These are phyloP conservation scores for Deilephila porcellus DNA, from an alignment of 2,888 invertebrate species.

Conservation along the genomic window DNA sequence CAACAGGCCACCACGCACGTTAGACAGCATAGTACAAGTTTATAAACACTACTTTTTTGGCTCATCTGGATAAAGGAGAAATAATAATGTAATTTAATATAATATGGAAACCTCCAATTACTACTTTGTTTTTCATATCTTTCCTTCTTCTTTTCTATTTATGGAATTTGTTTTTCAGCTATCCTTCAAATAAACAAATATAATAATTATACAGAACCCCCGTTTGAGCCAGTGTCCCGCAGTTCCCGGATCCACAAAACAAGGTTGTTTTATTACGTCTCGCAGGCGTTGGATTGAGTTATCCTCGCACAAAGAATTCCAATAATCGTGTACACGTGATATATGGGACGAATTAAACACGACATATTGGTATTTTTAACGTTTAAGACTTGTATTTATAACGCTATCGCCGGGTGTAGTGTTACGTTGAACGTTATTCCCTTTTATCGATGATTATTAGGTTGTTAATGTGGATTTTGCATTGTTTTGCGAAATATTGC, in stretches of 20 bases:
- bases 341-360: conserved; percentile 32
- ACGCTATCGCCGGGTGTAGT: conserved; percentile 9
- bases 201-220: conserved; percentile 3
- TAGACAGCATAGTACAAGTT: no score
- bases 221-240: not conserved
- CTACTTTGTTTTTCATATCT: no score
- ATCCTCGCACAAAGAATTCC: conserved; percentile 27
- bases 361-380: conserved; percentile 36
- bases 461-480: conserved; percentile 4
- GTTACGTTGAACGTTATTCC: conserved; percentile 18
- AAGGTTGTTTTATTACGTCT: conserved; percentile 24
- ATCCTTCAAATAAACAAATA: not conserved
- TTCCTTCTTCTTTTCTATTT: no score
- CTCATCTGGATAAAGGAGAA: no score
- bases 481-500: not conserved
- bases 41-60: no score
- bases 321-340: conserved; percentile 24
- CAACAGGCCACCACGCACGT: no score
- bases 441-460: conserved; percentile 22
- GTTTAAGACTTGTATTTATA: conserved; percentile 31
- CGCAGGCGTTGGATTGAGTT: conserved; percentile 33
- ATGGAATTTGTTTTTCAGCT: no score
- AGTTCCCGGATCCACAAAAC: not conserved
- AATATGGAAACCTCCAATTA: no score
- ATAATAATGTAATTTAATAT: no score